Base-by-base conservation (phyloP, 2,797 vertebrate genomes). In the Malurus splendens region DNA sequence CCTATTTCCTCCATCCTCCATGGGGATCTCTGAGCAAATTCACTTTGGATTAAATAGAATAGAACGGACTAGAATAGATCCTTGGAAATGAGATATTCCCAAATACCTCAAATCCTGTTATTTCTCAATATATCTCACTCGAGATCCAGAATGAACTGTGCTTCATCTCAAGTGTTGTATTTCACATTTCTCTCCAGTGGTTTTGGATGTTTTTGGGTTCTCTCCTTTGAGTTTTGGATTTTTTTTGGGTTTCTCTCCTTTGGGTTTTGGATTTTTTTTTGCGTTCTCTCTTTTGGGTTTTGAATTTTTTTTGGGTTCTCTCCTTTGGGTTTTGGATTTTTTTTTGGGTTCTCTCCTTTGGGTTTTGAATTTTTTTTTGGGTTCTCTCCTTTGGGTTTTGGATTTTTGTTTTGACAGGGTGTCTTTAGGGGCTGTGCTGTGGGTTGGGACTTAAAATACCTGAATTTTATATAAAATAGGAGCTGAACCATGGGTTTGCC, bases 1-100 rank as follows among this genome's bases (percentile, higher is more conserved):
- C n/a, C 48, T 10, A 0, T 66, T 90, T 80, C 66, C 1, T 0
- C 10, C 41, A 8, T 1, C 20, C 28, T 33, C 55, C 5, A 0
- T 3, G 14, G 77, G 65, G 77, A 55, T 76, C 56, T 65, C 56
- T 2, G 12, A 62, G 70, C 45, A 74, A 82, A 86, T 61, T 68
- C 19, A 1, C 80, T 76, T 80, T 7, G 77, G 51, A 57, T 87
- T 61, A 38, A 57, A 54, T 5, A 5, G 59, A 52, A 30, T 18
- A 13, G 59, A 24, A 25, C 6, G 57, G 52, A 45, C 23, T 25
- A 12, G 32, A 51, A 30, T 12, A 20, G 52, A 68, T 57, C 65
- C 65, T 13, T 32, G 4, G 17, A 22, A 75, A 52, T 14, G 67
- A 75, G 33, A 72, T 20, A 47, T 32, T 67, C 66, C 48, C 30